Base-by-base conservation (phyloP, 2,113 vertebrate species). In the Candoia aspera region DNA sequence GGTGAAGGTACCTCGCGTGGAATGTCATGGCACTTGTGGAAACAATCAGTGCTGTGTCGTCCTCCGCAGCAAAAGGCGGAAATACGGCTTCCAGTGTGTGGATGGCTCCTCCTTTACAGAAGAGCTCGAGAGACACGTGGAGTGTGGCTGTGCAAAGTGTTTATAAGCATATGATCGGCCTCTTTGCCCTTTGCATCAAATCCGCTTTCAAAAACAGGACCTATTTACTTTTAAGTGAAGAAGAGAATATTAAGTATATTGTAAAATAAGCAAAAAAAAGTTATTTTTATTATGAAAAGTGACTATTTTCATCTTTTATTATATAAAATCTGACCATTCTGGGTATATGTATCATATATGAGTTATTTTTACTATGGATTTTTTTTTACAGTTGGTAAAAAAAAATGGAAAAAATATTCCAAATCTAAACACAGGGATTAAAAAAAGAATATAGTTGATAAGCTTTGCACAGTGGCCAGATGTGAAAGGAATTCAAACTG, bases 221-320 rank as follows among this genome's bases (percentile, higher is more conserved):
- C 95, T 96, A 92, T 95, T 95, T 97, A 93, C 95, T 95, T 93
- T 92, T 92, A 97, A 97, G 97, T 97, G 97, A 97, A 97, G 96
- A 97, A 96, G 96, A 98, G 97, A 98, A 94, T 98, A 98, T 98
- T 99, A 99, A 99, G 98, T 99, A 99, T 99, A 99, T 99, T 99
- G 99, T 99, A 99, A 99, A 98, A 99, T 99, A 99, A 98, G 98
- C 98, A 97, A 98, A 98, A 99, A 98, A 99, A 99, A 99, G 99
- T 99, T 99, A 99, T 99, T 99, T 99, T 99, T 99, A 99, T 99
- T 99, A 99, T 98, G 98, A 98, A 98, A 99, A 98, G 98, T 99
- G 98, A 98, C 97, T 98, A 98, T 98, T 98, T 98, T 98, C 97
- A 97, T 98, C 97, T 97, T 98, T 97, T 98, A 98, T 98, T 98